Evolutionary conservation across 2,113 vertebrate species (phyloP).

Genomic region (Rattus rattus): DNA sequence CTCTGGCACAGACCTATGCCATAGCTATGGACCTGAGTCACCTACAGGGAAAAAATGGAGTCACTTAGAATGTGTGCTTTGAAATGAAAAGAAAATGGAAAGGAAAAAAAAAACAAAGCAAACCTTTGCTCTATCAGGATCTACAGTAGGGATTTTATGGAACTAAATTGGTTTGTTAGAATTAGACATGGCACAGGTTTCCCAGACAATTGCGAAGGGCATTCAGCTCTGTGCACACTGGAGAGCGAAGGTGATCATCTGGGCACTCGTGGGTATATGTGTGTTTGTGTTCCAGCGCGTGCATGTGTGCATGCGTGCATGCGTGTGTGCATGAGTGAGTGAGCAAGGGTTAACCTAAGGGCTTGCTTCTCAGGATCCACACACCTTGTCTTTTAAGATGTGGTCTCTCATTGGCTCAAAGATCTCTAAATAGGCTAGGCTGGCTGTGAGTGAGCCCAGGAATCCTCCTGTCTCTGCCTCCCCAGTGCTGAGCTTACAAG

Average conservation of each 20-base stretch:
- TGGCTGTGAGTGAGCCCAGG: too few species aligned
- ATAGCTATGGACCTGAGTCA: too few species aligned
- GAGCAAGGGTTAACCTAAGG: neutral
- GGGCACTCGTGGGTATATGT: neutral
- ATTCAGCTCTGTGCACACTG: neutral
- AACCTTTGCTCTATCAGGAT: neutral
- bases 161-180: neutral
- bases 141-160: neutral
- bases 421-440: neutral
- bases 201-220: slow-evolving; percentile 1
- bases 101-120: neutral
- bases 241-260: neutral
- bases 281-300: too few species aligned
- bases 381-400: neutral
- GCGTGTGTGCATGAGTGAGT: neutral
- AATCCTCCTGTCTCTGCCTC: neutral
- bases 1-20: neutral
- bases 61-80: neutral
- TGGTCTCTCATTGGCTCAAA: neutral
- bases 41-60: neutral
- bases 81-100: neutral
- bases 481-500: neutral
- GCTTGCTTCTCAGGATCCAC: neutral
- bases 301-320: neutral
- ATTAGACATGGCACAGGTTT: neutral